These are phyloP conservation scores for Tinamus major DNA, from an alignment of 2,797 vertebrate species.

Conservation along the genomic window DNA sequence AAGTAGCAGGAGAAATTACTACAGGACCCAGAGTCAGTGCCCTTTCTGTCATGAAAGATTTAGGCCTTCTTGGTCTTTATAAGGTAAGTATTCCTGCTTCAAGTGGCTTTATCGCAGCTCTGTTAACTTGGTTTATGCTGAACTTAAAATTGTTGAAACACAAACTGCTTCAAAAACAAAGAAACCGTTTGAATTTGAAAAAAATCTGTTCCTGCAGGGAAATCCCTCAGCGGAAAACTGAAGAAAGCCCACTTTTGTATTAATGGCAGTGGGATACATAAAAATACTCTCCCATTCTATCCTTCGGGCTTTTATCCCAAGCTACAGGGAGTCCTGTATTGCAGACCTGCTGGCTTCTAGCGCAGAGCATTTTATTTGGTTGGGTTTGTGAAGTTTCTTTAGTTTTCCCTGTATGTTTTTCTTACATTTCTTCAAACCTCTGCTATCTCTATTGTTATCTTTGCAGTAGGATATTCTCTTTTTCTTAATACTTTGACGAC, in stretches of 20 bases:
- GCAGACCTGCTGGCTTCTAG: slow-evolving; percentile 64
- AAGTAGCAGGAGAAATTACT: slow-evolving; percentile 98
- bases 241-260: slow-evolving; percentile 59
- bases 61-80: slow-evolving; percentile 97
- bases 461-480: slow-evolving; percentile 73
- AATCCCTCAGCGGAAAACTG: slow-evolving; percentile 51
- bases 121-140: not conserved
- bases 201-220: slow-evolving; percentile 59
- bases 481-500: slow-evolving; percentile 76
- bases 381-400: slow-evolving; percentile 64
- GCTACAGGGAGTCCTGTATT: slow-evolving; percentile 48
- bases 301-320: slow-evolving; percentile 52
- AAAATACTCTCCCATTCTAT: slow-evolving; percentile 17
- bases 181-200: slow-evolving; percentile 43
- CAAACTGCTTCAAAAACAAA: slow-evolving; percentile 19
- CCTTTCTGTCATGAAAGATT: slow-evolving; percentile 91
- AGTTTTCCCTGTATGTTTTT: slow-evolving; percentile 43
- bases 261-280: slow-evolving; percentile 59
- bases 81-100: slow-evolving; percentile 84
- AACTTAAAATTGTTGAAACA: slow-evolving; percentile 4
- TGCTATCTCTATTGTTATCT: slow-evolving; percentile 69
- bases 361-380: slow-evolving; percentile 57
- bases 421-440: slow-evolving; percentile 59
- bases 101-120: not conserved
- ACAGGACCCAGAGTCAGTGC: slow-evolving; percentile 96